Evolutionary conservation across 2,113 vertebrate species (phyloP).

Genomic region (Eulacestoma nigropectus): DNA sequence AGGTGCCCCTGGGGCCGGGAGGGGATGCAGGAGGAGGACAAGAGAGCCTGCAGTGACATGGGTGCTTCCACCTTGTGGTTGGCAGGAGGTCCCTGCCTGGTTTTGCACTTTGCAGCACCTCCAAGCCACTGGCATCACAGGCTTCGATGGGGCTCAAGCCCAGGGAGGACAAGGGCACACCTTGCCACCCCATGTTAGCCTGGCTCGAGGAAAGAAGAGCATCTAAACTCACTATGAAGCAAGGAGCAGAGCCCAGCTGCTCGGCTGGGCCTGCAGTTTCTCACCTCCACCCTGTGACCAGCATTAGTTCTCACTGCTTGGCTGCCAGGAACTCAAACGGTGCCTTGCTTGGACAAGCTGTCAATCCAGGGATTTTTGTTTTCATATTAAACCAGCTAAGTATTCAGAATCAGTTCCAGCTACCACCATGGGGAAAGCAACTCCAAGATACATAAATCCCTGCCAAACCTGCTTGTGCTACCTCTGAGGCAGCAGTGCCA

Average conservation of each 20-base stretch:
- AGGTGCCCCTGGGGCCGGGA: accelerated
- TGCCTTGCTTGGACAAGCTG: neutral
- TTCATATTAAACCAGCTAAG: conserved; percentile 29
- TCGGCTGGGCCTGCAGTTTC: neutral
- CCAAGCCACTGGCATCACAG: neutral
- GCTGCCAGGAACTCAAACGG: neutral
- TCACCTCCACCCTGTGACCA: neutral
- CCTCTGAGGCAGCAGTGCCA: neutral
- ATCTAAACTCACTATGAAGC: neutral
- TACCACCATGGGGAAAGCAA: neutral
- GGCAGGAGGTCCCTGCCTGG: neutral
- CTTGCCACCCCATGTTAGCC: accelerated
- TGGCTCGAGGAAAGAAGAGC: neutral
- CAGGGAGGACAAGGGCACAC: neutral
- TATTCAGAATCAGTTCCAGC: conserved; percentile 20
- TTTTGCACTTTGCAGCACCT: neutral
- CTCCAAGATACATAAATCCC: conserved; percentile 9
- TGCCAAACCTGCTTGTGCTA: neutral
- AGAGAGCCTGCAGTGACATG: neutral
- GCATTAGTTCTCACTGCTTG: neutral
- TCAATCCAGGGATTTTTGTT: conserved; percentile 25
- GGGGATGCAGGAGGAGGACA: neutral
- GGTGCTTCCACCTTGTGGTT: neutral
- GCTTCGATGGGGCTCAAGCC: neutral
- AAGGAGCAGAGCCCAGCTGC: neutral